phyloP scores from a whole-genome alignment of 2,113 vertebrate genomes.

The Anas platyrhynchos region DNA sequence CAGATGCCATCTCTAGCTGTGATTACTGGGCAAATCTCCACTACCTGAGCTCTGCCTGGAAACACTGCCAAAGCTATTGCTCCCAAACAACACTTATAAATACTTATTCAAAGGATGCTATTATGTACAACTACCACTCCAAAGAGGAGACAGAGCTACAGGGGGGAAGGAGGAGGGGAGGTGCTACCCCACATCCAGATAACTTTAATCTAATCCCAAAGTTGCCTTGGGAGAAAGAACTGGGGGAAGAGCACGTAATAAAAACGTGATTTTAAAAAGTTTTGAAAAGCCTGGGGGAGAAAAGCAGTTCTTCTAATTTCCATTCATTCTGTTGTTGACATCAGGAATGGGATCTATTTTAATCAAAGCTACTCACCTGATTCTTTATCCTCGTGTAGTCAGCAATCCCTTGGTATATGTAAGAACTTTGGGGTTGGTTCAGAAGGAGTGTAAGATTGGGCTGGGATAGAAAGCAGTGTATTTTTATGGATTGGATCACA shows the following conservation, averaged over 20 bases:
- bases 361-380: not conserved
- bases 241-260: not conserved
- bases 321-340: not conserved
- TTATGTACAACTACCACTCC: not conserved
- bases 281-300: not conserved
- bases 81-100: not conserved
- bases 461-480: not conserved
- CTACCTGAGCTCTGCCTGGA: not conserved
- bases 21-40: not conserved
- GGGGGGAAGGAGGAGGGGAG: not conserved
- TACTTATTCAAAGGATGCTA: not conserved
- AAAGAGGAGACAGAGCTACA: not conserved
- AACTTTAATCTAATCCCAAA: not conserved
- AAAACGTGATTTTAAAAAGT: not conserved
- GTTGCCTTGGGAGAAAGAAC: not conserved
- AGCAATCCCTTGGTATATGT: not conserved
- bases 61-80: not conserved
- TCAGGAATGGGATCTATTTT: not conserved
- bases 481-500: not conserved
- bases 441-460: not conserved
- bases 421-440: not conserved
- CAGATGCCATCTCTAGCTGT: not conserved
- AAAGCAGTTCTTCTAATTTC: slow-evolving; percentile 13
- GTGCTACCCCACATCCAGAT: not conserved
- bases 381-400: not conserved